Base-by-base conservation (phyloP, 2,888 invertebrate species). In the Oscheius sp. region DNA sequence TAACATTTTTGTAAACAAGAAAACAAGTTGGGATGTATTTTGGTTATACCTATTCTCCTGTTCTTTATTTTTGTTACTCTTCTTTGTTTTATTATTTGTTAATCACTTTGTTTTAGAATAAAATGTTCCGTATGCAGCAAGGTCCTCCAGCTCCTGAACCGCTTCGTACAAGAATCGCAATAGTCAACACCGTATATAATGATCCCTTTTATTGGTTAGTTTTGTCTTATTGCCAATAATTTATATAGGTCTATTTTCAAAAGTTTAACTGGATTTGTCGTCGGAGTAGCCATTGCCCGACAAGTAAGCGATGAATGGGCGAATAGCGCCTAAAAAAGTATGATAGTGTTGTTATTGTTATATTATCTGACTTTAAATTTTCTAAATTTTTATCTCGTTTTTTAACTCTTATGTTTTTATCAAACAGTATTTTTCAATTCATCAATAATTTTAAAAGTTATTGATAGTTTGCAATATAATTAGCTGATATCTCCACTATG, bases 301-400 rank as follows among this genome's bases (percentile, higher is more conserved):
- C 68, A 70, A 8, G 76, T 80, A 44, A 75, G 75, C 65, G 77
- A 80, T 32, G 80, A 80, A 33, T 78, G 78, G 76, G 75, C 70
- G 12, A 74, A 70, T 17, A 49, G 61, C 41, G 68, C 73, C 47
- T 77, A 36, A 36, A 20, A 12, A 28, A 36, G 38, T 22, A 24
- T 17, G 32, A 32, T 20, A 12, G 44, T 61, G 61, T 47, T 32
- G 12, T 30, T 44, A 22, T 59, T 20, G 8, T 57, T 41, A 12
- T 4, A 44, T 38, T 20, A 8, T 36, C 36, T 33, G 54, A 33
- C 36, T 17, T 3, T 41, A 41, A 41, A 41, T 41, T 41, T 41
- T 41, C 41, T 4, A 17, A 41, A 20, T 41, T 41, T 12, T 12
- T 17, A 17, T 41, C n/a, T 14, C 20, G 41, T 20, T 12, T 41